Conservation (phyloP, 2,113 vertebrate genomes). For the Neolamprologus tretocephalus region DNA sequence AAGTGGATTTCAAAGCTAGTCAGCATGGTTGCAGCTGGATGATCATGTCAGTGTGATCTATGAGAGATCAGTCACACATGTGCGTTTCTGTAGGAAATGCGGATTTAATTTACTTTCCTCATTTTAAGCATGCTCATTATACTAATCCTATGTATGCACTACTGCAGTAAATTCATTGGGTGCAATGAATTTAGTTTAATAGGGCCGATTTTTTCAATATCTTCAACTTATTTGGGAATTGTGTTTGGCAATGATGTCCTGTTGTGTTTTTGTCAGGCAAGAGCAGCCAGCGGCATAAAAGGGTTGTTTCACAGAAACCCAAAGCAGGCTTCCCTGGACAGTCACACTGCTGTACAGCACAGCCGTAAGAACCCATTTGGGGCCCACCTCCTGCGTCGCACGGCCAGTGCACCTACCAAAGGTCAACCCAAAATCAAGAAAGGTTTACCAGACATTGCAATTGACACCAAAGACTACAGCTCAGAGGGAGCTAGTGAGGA, state of each 20-base stretch:
- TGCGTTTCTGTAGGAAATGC: neutral
- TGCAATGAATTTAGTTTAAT: neutral
- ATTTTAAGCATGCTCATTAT: constrained; percentile 21
- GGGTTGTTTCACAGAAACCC: constrained; percentile 96
- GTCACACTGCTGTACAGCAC: constrained; percentile 93
- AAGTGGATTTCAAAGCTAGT: neutral
- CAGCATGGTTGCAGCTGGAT: neutral
- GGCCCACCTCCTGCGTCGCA: constrained; percentile 87
- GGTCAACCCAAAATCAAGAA: constrained; percentile 85
- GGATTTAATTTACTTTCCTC: neutral
- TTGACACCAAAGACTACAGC: constrained; percentile 81
- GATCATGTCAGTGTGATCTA: neutral
- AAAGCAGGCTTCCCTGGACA: constrained; percentile 98
- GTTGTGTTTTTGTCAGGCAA: constrained; percentile 77
- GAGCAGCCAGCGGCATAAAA: constrained; percentile 91
- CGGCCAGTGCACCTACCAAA: constrained; percentile 94
- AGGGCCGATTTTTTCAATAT: neutral
- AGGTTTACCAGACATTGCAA: constrained; percentile 84
- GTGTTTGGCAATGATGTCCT: neutral
- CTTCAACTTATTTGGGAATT: neutral
- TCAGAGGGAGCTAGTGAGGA: constrained; percentile 79
- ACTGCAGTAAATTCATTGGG: neutral
- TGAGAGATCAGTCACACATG: neutral
- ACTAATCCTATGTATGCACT: neutral
- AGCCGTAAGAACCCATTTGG: constrained; percentile 88